phyloP scores from a whole-genome alignment of 2,888 invertebrate species.

The Minunthozetes semirufus region DNA sequence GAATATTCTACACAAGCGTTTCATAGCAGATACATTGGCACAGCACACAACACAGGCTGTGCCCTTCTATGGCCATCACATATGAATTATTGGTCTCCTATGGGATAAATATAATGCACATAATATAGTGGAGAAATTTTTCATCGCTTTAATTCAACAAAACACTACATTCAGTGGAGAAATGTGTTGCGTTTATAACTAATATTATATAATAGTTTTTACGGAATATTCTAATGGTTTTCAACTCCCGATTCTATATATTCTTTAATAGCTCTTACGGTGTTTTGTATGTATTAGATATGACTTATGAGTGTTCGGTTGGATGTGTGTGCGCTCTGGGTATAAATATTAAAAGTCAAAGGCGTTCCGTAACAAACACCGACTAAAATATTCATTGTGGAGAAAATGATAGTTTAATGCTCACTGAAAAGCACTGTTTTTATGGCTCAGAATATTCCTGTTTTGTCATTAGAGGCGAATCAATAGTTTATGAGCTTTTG shows the following conservation, averaged over 20 bases:
- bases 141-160: not conserved
- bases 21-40: not conserved
- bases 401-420: constrained; percentile 23
- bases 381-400: not conserved
- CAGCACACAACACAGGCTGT: not conserved
- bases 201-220: constrained; percentile 1
- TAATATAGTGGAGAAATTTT: not conserved
- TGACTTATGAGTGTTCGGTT: not conserved
- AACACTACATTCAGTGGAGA: not conserved
- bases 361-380: not conserved
- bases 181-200: constrained; percentile 22
- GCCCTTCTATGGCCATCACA: too few species aligned
- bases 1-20: not conserved
- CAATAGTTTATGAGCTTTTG: constrained; percentile 18
- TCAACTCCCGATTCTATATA: not conserved
- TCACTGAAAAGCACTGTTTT: not conserved
- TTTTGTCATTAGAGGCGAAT: not conserved
- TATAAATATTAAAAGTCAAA: constrained; percentile 17
- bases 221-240: constrained; percentile 1
- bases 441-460: not conserved
- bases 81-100: constrained; percentile 22
- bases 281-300: not conserved
- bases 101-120: not conserved
- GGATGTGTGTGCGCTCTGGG: not conserved
- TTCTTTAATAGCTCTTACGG: too few species aligned